A percentile compares a stretch with the other conserved stretches of the same genome.
These are phyloP conservation scores for Phenganax marumi DNA, from an alignment of 92 coral and sea anemone species.

Conservation along the genomic window DNA sequence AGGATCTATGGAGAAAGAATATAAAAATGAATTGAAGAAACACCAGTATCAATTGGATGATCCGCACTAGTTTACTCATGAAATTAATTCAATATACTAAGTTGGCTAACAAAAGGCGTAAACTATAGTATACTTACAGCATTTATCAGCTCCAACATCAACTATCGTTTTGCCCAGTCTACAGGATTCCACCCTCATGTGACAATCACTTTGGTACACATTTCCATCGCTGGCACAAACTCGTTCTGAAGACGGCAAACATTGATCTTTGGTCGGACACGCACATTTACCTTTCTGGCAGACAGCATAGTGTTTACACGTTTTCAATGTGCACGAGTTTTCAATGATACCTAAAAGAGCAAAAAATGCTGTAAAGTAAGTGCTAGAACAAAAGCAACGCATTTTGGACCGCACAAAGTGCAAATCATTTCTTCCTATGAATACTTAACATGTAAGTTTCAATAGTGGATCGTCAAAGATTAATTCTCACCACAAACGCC, in stretches of 20 bases:
- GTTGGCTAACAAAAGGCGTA: background rate
- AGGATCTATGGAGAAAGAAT: background rate
- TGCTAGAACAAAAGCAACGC: background rate
- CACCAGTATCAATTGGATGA: too few species aligned
- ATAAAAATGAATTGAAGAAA: background rate
- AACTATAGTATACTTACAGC: slow-evolving; percentile 19
- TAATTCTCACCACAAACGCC: slow-evolving; percentile 84
- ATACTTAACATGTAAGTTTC: background rate
- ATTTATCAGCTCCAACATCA: slow-evolving; percentile 40
- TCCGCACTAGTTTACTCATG: too few species aligned
- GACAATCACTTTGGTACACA: slow-evolving; percentile 66
- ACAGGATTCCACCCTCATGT: slow-evolving; percentile 77
- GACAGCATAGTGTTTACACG: slow-evolving; percentile 63
- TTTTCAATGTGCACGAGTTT: slow-evolving; percentile 29
- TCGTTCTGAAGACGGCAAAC: slow-evolving; percentile 48
- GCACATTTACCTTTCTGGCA: slow-evolving; percentile 78
- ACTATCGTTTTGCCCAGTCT: slow-evolving; percentile 39
- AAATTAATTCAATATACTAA: background rate
- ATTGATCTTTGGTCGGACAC: slow-evolving; percentile 72
- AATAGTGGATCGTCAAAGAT: background rate
- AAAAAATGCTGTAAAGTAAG: too few species aligned
- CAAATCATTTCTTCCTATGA: background rate
- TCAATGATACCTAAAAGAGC: slow-evolving; percentile 29
- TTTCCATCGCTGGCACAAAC: slow-evolving; percentile 77
- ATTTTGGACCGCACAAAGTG: background rate